A percentile compares a stretch with the other conserved stretches of the same genome.
Evolutionary conservation across 2,888 invertebrate species (phyloP).

Genomic region (Oligia fasciuncula): DNA sequence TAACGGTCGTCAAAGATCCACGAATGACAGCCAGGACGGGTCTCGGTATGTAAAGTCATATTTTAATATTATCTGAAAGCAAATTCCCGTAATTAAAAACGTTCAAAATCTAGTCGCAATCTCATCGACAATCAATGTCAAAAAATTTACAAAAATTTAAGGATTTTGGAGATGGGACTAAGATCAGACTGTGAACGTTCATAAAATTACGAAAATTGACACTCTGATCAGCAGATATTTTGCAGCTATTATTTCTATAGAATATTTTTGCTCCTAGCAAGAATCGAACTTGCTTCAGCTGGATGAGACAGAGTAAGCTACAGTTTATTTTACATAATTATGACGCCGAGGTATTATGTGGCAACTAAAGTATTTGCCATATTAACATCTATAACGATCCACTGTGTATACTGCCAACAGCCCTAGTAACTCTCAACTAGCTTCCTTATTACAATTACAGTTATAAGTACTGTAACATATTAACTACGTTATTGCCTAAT

Average conservation of each 20-base stretch:
- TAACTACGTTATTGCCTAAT: constrained; percentile 38
- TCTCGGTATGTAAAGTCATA: too few relatives aligned
- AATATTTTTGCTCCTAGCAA: neutral
- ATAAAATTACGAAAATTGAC: neutral
- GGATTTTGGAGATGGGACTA: too few relatives aligned
- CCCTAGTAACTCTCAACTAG: neutral
- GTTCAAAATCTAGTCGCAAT: neutral
- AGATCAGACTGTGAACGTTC: neutral
- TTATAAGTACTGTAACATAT: constrained; percentile 16
- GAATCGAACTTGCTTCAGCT: neutral
- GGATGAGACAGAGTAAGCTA: neutral
- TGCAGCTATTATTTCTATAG: neutral
- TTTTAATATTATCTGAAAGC: neutral
- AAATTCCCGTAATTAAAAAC: neutral
- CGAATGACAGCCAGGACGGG: too few relatives aligned
- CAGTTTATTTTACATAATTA: neutral
- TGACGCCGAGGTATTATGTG: neutral
- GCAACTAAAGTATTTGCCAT: neutral
- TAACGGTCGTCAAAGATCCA: too few relatives aligned
- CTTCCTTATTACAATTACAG: constrained; percentile 20
- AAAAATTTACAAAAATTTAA: neutral
- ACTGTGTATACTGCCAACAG: neutral
- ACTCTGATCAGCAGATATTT: neutral
- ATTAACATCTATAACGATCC: neutral
- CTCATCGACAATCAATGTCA: neutral